These are phyloP conservation scores for Uria aalge DNA, from an alignment of 2,113 vertebrate genomes.

Conservation along the genomic window DNA sequence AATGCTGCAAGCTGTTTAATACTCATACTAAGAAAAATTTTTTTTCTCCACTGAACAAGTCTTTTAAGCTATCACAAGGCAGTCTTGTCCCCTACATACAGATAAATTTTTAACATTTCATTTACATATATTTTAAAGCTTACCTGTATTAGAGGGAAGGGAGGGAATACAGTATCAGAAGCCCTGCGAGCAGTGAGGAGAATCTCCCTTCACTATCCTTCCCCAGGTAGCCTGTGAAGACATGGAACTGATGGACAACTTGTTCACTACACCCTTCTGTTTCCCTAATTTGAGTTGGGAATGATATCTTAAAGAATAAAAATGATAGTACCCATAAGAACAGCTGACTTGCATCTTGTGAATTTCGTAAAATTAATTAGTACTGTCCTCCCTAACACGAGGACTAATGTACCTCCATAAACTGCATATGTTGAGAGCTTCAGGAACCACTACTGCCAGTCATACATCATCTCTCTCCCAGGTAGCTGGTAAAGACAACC, in stretches of 20 bases:
- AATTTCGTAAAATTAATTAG: not conserved
- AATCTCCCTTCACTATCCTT: not conserved
- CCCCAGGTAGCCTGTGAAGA: not conserved
- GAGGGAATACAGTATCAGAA: not conserved
- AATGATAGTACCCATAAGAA: not conserved
- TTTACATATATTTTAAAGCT: not conserved
- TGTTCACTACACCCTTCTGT: not conserved
- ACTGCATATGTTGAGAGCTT: not conserved
- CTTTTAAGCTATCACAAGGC: not conserved
- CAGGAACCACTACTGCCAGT: not conserved
- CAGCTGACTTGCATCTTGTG: not conserved
- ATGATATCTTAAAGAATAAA: not conserved
- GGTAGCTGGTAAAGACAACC: not conserved
- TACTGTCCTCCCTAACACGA: not conserved
- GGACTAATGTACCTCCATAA: not conserved
- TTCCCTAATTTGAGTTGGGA: not conserved
- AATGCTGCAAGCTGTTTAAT: not conserved
- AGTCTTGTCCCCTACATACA: not conserved
- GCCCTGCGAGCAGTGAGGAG: not conserved
- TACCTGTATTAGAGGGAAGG: not conserved
- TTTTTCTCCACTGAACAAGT: not conserved
- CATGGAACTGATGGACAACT: not conserved
- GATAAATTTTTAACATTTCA: not conserved
- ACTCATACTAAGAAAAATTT: not conserved
- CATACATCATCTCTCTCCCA: not conserved